A percentile compares a stretch with the other conserved stretches of the same genome.
phyloP scores from a whole-genome alignment of 2,888 invertebrate species.

The Apodemia zela region DNA sequence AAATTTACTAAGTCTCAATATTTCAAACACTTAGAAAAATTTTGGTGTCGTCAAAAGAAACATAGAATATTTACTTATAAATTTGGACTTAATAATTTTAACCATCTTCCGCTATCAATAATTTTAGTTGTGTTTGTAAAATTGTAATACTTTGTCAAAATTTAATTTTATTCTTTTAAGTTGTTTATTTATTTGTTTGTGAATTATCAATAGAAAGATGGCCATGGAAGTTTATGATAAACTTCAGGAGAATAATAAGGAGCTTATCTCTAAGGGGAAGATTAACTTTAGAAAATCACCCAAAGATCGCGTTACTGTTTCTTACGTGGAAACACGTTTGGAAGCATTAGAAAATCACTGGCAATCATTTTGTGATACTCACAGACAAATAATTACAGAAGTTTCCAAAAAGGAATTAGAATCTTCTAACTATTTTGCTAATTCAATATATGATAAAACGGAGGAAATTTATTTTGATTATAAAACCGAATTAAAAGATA shows the following conservation, averaged over 20 bases:
- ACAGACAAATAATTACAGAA: slow-evolving; percentile 21
- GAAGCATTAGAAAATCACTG: slow-evolving; percentile 23
- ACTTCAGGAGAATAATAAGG: slow-evolving; percentile 20
- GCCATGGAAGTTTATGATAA: slow-evolving; percentile 20
- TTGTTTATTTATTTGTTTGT: neutral
- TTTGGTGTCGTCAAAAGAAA: neutral
- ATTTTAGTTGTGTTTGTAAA: neutral
- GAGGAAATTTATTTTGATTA: slow-evolving; percentile 20
- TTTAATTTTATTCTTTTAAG: neutral
- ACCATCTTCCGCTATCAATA: neutral
- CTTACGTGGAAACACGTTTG: slow-evolving; percentile 22
- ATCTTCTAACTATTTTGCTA: slow-evolving; percentile 16
- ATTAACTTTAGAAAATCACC: slow-evolving; percentile 22
- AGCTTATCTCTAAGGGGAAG: slow-evolving; percentile 19
- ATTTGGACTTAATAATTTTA: slow-evolving; percentile 4
- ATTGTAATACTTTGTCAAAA: neutral
- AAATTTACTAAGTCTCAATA: neutral
- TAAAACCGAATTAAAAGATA: slow-evolving; percentile 19
- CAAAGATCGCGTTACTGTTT: slow-evolving; percentile 17
- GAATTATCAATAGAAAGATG: neutral
- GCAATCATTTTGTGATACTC: slow-evolving; percentile 20
- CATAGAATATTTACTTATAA: neutral
- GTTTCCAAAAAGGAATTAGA: slow-evolving; percentile 11
- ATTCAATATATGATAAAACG: slow-evolving; percentile 16
- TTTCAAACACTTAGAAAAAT: slow-evolving; percentile 7